These are phyloP conservation scores for Holcopasites calliopsidis DNA, from an alignment of 1,140 invertebrate species.

Conservation along the genomic window DNA sequence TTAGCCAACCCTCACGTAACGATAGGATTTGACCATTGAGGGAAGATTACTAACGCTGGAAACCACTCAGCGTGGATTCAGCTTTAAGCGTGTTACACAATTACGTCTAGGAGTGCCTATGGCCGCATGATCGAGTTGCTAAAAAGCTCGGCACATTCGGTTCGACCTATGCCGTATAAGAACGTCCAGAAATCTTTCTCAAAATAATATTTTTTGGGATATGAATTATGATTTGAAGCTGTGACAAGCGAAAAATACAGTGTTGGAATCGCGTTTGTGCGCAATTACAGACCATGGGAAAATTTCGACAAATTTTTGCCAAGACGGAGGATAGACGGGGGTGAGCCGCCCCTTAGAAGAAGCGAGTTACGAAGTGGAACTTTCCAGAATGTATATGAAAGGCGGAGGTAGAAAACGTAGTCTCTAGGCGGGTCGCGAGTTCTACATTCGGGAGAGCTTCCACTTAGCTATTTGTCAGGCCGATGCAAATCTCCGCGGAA, in stretches of 20 bases:
- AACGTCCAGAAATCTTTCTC: too few relatives aligned
- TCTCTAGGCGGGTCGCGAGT: slow-evolving; percentile 36
- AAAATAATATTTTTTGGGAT: too few relatives aligned
- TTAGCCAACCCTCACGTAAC: slow-evolving; percentile 56
- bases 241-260: too few relatives aligned
- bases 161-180: slow-evolving; percentile 56
- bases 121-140: slow-evolving; percentile 43
- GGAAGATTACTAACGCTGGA: slow-evolving; percentile 50
- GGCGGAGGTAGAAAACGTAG: not conserved
- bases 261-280: too few relatives aligned
- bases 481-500: slow-evolving; percentile 62
- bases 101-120: slow-evolving; percentile 45
- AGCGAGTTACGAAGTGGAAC: slow-evolving; percentile 60
- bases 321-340: not conserved
- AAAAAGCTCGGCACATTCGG: slow-evolving; percentile 38
- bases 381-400: slow-evolving; percentile 52
- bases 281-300: not conserved
- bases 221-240: too few relatives aligned
- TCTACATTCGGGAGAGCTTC: slow-evolving; percentile 51
- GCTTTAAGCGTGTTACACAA: slow-evolving; percentile 62
- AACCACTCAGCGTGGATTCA: slow-evolving; percentile 52
- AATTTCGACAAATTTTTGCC: too few relatives aligned
- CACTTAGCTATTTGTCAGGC: slow-evolving; percentile 64
- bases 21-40: slow-evolving; percentile 62
- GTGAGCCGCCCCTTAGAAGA: not conserved